Evolutionary conservation across 2,113 vertebrate species (phyloP).

Genomic region (Paraplagusia blochii): DNA sequence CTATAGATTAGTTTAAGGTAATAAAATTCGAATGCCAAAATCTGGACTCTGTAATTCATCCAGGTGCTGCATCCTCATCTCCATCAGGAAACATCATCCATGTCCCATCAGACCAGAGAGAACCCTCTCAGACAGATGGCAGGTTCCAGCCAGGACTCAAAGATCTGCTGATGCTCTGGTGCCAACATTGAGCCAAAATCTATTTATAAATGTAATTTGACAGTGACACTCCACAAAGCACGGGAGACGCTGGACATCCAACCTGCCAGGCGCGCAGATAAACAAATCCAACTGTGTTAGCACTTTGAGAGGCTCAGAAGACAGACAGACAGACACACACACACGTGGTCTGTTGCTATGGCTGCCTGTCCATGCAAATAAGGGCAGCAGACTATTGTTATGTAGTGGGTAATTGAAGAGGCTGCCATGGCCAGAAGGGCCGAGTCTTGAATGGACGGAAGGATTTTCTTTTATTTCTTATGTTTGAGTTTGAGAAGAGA

Average conservation of each 20-base stretch:
- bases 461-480: too few species aligned
- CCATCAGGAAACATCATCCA: slow-evolving; percentile 1
- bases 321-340: too few species aligned
- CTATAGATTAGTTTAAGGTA: too few species aligned
- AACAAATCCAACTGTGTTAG: slow-evolving; percentile 54
- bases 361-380: slow-evolving; percentile 13
- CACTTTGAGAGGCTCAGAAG: slow-evolving; percentile 30
- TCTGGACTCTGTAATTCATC: too few species aligned
- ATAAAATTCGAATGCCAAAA: too few species aligned
- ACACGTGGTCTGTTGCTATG: slow-evolving; percentile 13
- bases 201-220: slow-evolving; percentile 70
- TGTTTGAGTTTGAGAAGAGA: too few species aligned
- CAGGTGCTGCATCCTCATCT: not conserved
- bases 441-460: not conserved
- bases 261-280: slow-evolving; percentile 45
- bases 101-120: slow-evolving; percentile 18
- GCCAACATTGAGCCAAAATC: slow-evolving; percentile 53
- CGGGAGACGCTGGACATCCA: slow-evolving; percentile 45
- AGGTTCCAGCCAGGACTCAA: slow-evolving; percentile 46
- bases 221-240: slow-evolving; percentile 48
- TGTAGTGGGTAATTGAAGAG: slow-evolving; percentile 12
- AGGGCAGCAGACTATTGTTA: slow-evolving; percentile 16
- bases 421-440: slow-evolving; percentile 6
- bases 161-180: slow-evolving; percentile 44
- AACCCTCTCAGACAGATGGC: slow-evolving; percentile 55